Conservation (phyloP, 2,113 vertebrate species). For the Pseudopipra pipra region DNA sequence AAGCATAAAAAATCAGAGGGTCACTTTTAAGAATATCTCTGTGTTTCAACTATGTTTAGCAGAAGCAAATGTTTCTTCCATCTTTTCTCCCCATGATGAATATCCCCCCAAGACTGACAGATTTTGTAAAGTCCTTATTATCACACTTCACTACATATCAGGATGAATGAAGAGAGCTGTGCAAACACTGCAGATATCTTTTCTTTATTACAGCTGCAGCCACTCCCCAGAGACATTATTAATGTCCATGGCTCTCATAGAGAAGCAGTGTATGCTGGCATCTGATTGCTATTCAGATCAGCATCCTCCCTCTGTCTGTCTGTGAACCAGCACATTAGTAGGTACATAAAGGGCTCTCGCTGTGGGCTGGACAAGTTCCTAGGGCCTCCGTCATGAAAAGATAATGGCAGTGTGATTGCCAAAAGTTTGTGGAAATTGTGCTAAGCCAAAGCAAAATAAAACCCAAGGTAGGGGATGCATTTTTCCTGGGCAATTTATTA, state of each 20-base stretch:
- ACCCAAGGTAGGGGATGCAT: not conserved
- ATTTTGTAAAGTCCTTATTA: constrained; percentile 57
- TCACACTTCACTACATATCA: constrained; percentile 20
- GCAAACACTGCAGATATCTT: constrained; percentile 34
- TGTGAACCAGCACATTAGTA: constrained; percentile 55
- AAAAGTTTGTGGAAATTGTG: constrained; percentile 16
- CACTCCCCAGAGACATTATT: constrained; percentile 60
- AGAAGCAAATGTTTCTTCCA: not conserved
- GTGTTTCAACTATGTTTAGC: not conserved
- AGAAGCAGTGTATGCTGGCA: not conserved
- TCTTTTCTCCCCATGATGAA: not conserved
- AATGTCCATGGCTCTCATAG: constrained; percentile 39
- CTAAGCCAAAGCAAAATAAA: constrained; percentile 17
- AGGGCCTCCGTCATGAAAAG: not conserved
- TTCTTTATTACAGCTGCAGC: constrained; percentile 58
- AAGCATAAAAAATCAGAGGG: not conserved
- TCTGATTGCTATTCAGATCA: constrained; percentile 70
- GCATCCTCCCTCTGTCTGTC: constrained; percentile 49
- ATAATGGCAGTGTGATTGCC: not conserved
- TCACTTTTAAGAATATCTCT: not conserved
- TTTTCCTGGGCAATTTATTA: constrained; percentile 7
- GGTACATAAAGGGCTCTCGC: constrained; percentile 55
- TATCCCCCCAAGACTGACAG: constrained; percentile 22
- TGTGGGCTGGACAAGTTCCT: constrained; percentile 27
- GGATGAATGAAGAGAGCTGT: constrained; percentile 34